phyloP scores from a whole-genome alignment of 2,113 vertebrate genomes.

The Eupsittula cactorum region DNA sequence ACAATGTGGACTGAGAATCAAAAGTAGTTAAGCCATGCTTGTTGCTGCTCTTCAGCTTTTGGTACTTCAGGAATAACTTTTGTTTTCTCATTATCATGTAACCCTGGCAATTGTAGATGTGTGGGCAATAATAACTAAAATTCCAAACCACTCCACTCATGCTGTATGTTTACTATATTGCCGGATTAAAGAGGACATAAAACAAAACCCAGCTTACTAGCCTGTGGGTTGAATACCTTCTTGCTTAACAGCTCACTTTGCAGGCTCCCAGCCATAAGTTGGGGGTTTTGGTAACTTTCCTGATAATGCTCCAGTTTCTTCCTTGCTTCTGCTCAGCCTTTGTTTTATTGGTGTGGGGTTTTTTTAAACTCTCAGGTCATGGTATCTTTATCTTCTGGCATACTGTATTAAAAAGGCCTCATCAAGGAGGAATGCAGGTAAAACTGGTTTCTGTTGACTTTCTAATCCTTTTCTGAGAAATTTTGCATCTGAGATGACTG shows the following conservation, averaged over 20 bases:
- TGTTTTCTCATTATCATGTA: not conserved
- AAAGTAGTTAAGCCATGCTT: not conserved
- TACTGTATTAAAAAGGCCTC: not conserved
- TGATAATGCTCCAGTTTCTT: not conserved
- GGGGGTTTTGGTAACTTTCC: not conserved
- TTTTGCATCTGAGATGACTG: not conserved
- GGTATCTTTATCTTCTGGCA: not conserved
- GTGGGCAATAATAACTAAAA: not conserved
- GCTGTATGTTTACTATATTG: not conserved
- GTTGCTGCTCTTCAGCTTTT: not conserved
- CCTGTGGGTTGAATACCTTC: not conserved
- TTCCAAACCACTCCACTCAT: not conserved
- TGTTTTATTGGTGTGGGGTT: not conserved
- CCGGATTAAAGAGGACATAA: not conserved
- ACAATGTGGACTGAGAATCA: not conserved
- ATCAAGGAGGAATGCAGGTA: not conserved
- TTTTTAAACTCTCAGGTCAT: not conserved
- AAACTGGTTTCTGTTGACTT: conserved; percentile 7
- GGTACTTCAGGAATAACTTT: not conserved
- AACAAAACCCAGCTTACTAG: not conserved
- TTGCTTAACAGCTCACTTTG: not conserved
- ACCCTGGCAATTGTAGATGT: not conserved
- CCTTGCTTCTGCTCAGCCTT: not conserved
- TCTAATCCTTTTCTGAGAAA: not conserved
- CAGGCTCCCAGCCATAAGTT: not conserved